Percentiles rank a stretch among this genome's conserved stretches.
phyloP scores from a whole-genome alignment of 2,797 vertebrate genomes.

The Lagocephalus sceleratus region DNA sequence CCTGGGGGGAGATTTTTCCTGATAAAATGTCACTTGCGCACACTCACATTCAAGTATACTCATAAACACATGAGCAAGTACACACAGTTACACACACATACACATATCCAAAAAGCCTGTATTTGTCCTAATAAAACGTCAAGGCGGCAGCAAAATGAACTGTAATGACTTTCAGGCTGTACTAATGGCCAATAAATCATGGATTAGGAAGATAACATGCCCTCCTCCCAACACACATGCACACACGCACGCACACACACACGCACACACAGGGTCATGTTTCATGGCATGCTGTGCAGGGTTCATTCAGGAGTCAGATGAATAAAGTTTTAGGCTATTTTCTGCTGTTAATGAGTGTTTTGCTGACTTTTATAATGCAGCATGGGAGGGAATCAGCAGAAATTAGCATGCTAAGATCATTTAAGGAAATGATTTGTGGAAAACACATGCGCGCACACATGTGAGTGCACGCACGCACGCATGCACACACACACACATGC shows the following conservation, averaged over 20 bases:
- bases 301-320: constrained; percentile 75
- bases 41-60: constrained; percentile 54
- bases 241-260: constrained; percentile 23
- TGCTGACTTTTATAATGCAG: constrained; percentile 71
- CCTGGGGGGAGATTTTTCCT: constrained; percentile 74
- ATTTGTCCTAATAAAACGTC: constrained; percentile 86
- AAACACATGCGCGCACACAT: constrained; percentile 34
- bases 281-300: constrained; percentile 68
- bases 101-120: constrained; percentile 68
- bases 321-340: constrained; percentile 70
- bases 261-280: constrained; percentile 60
- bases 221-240: constrained; percentile 21
- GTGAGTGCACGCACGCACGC: constrained; percentile 30
- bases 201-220: constrained; percentile 72
- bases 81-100: constrained; percentile 46
- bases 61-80: constrained; percentile 43
- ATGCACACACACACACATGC: too few relatives aligned
- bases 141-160: constrained; percentile 83
- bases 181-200: constrained; percentile 87
- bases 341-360: constrained; percentile 69
- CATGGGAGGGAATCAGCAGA: constrained; percentile 68
- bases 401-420: constrained; percentile 74
- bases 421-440: constrained; percentile 72
- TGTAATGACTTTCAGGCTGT: constrained; percentile 85
- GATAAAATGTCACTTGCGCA: constrained; percentile 70